A percentile compares a stretch with the other conserved stretches of the same genome.
phyloP scores from a whole-genome alignment of 2,797 vertebrate genomes.

The Chiroxiphia lanceolata region DNA sequence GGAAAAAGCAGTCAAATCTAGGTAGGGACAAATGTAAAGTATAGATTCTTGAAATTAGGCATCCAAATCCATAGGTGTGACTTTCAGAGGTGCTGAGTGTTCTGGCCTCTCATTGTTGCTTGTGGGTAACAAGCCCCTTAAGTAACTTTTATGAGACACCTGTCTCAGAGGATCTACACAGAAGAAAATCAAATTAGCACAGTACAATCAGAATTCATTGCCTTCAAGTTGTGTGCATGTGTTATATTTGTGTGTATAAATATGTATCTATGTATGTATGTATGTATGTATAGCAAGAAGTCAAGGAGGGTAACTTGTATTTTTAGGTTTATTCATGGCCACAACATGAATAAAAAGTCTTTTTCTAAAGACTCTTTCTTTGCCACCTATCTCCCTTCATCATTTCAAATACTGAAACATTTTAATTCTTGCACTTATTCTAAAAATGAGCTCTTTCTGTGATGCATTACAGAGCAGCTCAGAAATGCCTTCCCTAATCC shows the following conservation, averaged over 20 bases:
- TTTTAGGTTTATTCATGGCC: neutral
- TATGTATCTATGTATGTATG: too few species aligned
- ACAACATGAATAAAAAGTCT: neutral
- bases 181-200: neutral
- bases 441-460: neutral
- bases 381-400: neutral
- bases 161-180: slow-evolving; percentile 63
- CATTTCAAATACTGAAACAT: neutral
- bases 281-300: neutral
- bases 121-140: neutral
- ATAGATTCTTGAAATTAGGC: neutral
- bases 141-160: neutral
- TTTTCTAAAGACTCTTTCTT: neutral
- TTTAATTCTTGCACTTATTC: neutral
- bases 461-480: neutral
- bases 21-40: neutral
- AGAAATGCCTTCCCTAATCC: neutral
- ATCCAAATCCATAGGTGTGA: neutral
- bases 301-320: neutral
- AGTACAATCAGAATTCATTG: neutral
- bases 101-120: neutral
- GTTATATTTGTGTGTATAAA: neutral
- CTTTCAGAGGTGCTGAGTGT: neutral
- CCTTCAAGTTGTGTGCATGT: neutral
- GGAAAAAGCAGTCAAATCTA: neutral